A percentile compares a stretch with the other conserved stretches of the same genome.
phyloP scores from a whole-genome alignment of 2,797 vertebrate genomes.

The Erethizon dorsatum region DNA sequence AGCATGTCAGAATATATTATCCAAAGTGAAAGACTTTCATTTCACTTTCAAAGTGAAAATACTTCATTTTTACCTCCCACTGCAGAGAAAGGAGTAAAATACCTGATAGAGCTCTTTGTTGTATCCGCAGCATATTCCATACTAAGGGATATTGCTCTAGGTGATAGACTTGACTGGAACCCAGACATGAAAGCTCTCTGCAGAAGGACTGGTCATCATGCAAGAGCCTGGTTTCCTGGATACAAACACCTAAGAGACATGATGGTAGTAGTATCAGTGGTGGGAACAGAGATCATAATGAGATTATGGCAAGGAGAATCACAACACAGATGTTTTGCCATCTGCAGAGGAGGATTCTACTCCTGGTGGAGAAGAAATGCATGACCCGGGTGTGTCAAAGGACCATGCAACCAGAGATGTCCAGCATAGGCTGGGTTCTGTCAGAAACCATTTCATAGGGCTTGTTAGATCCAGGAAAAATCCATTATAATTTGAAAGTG shows the following conservation, averaged over 20 bases:
- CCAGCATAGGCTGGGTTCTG: background rate
- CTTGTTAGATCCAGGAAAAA: background rate
- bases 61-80: background rate
- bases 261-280: background rate
- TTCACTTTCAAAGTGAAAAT: background rate
- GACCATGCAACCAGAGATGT: background rate
- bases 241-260: background rate
- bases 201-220: background rate
- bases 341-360: background rate
- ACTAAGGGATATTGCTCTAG: background rate
- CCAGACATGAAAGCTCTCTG: background rate
- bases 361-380: background rate
- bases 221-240: background rate
- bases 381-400: background rate
- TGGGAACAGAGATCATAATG: background rate
- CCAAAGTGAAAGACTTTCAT: background rate
- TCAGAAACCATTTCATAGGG: background rate
- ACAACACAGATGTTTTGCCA: background rate
- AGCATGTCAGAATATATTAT: background rate
- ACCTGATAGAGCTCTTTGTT: background rate
- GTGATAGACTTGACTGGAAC: background rate
- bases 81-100: too few relatives aligned
- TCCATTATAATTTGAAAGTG: background rate
- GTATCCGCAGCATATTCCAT: background rate
- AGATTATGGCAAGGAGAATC: background rate